A percentile compares a stretch with the other conserved stretches of the same genome.
phyloP scores from a whole-genome alignment of 2,113 vertebrate genomes.

The Actinemys pallida region DNA sequence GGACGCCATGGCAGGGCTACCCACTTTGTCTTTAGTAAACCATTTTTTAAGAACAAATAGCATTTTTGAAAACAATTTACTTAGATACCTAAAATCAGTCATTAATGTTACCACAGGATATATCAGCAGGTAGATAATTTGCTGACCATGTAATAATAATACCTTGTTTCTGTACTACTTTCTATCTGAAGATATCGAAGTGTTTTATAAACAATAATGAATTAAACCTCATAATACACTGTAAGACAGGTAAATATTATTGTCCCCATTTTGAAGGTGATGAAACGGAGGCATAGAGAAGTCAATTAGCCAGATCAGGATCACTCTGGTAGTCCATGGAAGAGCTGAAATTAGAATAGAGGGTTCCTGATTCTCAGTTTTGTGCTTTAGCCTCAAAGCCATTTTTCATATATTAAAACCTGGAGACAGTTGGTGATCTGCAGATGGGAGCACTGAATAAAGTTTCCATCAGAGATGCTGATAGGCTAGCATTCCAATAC shows the following conservation, averaged over 20 bases:
- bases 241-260: rapidly evolving
- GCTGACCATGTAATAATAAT: background rate
- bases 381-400: background rate
- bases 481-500: background rate
- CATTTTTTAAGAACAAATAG: background rate
- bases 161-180: background rate
- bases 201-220: background rate
- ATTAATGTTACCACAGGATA: slow-evolving; percentile 12
- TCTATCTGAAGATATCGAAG: background rate
- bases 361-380: background rate
- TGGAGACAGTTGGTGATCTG: background rate
- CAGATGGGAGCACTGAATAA: background rate
- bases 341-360: slow-evolving; percentile 3
- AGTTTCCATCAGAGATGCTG: background rate
- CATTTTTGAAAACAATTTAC: slow-evolving; percentile 1
- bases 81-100: background rate
- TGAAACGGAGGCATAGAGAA: background rate
- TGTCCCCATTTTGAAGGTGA: background rate
- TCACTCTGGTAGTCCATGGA: background rate
- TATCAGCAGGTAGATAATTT: background rate
- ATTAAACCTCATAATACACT: rapidly evolving
- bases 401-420: background rate
- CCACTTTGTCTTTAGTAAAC: background rate
- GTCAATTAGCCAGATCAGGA: background rate
- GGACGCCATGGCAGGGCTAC: background rate